Evolutionary conservation across 1,140 invertebrate species (phyloP).

Genomic region (Bursaphelenchus mucronatus): DNA sequence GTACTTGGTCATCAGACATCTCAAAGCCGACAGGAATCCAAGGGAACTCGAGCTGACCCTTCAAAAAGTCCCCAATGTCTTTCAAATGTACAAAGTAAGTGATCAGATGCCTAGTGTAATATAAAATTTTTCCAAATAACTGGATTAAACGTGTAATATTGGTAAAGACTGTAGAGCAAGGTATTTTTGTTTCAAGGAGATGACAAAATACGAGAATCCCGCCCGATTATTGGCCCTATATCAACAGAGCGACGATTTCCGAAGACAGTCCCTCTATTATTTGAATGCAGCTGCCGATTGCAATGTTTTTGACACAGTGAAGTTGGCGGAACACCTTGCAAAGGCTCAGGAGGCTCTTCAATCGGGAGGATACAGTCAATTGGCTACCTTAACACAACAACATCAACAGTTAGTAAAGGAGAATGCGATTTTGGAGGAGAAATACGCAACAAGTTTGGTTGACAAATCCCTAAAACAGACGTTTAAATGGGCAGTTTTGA

Average conservation of each 20-base stretch:
- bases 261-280: slow-evolving; percentile 8
- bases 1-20: slow-evolving; percentile 13
- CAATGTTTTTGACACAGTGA: background rate
- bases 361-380: background rate
- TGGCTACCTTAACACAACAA: slow-evolving; percentile 7
- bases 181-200: background rate
- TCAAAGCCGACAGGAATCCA: background rate
- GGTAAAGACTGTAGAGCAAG: no score
- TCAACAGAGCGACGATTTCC: slow-evolving; percentile 15
- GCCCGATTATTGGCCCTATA: slow-evolving; percentile 9
- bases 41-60: slow-evolving; percentile 2
- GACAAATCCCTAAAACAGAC: slow-evolving; percentile 5
- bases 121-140: background rate
- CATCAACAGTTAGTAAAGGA: slow-evolving; percentile 4
- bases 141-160: no score
- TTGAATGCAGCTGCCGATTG: background rate
- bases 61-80: slow-evolving; percentile 9
- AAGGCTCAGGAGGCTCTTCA: slow-evolving; percentile 8
- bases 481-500: slow-evolving; percentile 4
- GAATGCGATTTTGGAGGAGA: slow-evolving; percentile 8
- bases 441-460: background rate
- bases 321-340: background rate
- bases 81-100: slow-evolving; percentile 18
- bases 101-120: background rate
- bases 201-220: slow-evolving; percentile 11